Evolutionary conservation across 2,113 vertebrate species (phyloP).

Genomic region (Strix aluco): DNA sequence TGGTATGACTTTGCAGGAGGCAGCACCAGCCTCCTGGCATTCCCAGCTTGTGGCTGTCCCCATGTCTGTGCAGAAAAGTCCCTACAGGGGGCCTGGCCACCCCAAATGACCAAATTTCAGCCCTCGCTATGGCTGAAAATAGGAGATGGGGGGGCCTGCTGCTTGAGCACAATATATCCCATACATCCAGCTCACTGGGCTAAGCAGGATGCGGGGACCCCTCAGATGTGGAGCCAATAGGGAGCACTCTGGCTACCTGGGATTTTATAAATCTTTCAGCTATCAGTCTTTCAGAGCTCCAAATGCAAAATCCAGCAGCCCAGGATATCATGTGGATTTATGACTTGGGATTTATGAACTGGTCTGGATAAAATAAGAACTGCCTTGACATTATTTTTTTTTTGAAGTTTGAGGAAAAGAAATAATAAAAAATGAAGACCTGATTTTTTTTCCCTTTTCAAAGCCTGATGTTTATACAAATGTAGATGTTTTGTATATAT

Average conservation of each 20-base stretch:
- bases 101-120: not conserved
- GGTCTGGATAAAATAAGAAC: constrained; percentile 68
- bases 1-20: not conserved
- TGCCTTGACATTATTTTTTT: not conserved
- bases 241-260: constrained; percentile 29
- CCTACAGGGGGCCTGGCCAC: not conserved
- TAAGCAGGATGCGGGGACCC: not conserved
- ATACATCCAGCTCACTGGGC: not conserved
- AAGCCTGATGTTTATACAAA: not conserved
- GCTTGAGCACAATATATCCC: constrained; percentile 10
- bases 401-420: not conserved
- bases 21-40: not conserved
- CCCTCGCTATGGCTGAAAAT: not conserved
- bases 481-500: not conserved
- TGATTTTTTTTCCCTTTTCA: not conserved
- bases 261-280: constrained; percentile 68
- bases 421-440: constrained; percentile 9
- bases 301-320: constrained; percentile 72
- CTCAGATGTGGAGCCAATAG: constrained; percentile 46
- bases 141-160: not conserved
- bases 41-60: not conserved
- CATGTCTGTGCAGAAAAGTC: not conserved
- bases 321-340: constrained; percentile 58
- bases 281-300: constrained; percentile 59
- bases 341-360: constrained; percentile 64